phyloP scores from a whole-genome alignment of 2,113 vertebrate species.

The Sigmodon hispidus region DNA sequence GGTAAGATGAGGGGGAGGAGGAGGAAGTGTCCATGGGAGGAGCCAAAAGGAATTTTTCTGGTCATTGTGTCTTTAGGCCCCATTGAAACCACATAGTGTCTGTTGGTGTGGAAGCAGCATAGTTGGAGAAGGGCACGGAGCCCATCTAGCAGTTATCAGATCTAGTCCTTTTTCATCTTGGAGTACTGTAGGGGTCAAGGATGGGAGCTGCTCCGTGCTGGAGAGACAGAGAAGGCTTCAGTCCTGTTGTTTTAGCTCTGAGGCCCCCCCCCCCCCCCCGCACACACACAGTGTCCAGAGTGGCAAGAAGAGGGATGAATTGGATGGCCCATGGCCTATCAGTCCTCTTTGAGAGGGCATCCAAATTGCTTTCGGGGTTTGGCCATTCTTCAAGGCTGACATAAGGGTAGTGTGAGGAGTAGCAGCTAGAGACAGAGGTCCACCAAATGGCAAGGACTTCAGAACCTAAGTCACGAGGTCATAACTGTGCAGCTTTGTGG shows the following conservation, averaged over 20 bases:
- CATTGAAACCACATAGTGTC: not conserved
- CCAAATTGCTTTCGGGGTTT: not conserved
- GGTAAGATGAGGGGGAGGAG: not conserved
- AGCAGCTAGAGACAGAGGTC: not conserved
- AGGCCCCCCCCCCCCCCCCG: too few species aligned
- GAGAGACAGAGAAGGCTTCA: not conserved
- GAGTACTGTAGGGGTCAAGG: too few species aligned
- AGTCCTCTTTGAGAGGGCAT: not conserved
- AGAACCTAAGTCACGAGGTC: not conserved
- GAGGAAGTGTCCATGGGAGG: not conserved
- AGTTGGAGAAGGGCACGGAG: not conserved
- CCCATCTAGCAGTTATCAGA: not conserved
- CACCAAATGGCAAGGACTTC: not conserved
- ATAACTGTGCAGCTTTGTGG: not conserved
- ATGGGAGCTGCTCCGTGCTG: not conserved
- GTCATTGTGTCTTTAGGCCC: not conserved
- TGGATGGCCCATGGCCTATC: not conserved
- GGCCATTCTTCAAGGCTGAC: not conserved
- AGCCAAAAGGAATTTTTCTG: not conserved
- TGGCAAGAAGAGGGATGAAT: not conserved
- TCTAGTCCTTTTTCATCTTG: not conserved
- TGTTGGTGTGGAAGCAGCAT: not conserved
- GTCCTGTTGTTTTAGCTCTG: not conserved
- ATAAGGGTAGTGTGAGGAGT: not conserved
- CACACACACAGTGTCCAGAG: not conserved